Conservation (phyloP, 1,140 invertebrate genomes). For the Andricus grossulariae region DNA sequence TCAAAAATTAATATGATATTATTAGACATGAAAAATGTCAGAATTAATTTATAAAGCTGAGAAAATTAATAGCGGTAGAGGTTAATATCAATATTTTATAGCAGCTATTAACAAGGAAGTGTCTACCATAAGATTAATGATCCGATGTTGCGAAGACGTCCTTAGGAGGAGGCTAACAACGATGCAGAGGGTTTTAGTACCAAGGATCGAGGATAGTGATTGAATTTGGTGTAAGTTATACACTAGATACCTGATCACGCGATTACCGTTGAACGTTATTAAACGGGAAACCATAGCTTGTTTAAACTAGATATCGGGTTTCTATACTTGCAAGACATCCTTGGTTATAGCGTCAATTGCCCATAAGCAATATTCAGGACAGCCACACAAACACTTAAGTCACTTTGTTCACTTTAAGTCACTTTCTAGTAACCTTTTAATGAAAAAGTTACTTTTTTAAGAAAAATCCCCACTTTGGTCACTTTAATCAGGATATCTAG, state of each 20-base stretch:
- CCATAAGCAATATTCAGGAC: neutral
- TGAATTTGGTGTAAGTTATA: conserved; percentile 32
- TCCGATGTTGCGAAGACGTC: neutral
- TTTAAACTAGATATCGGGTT: conserved; percentile 15
- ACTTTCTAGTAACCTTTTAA: too few species aligned
- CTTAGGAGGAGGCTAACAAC: conserved; percentile 23
- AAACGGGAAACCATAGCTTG: conserved; percentile 24
- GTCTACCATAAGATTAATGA: conserved; percentile 5
- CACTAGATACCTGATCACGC: conserved; percentile 14
- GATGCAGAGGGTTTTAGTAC: neutral
- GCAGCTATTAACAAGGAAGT: neutral
- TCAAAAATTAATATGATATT: too few species aligned
- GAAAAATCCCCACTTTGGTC: too few species aligned
- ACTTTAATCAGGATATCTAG: too few species aligned
- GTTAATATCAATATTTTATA: neutral
- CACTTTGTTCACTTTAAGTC: too few species aligned
- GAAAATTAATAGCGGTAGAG: too few species aligned
- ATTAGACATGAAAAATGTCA: too few species aligned
- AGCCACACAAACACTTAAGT: too few species aligned
- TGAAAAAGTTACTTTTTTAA: too few species aligned
- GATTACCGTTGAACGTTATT: conserved; percentile 30
- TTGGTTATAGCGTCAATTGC: neutral
- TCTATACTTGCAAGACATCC: neutral
- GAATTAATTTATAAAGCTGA: too few species aligned
- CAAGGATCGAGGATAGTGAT: conserved; percentile 24